phyloP scores from a whole-genome alignment of 2,888 invertebrate species.

The Argyresthia albistria region DNA sequence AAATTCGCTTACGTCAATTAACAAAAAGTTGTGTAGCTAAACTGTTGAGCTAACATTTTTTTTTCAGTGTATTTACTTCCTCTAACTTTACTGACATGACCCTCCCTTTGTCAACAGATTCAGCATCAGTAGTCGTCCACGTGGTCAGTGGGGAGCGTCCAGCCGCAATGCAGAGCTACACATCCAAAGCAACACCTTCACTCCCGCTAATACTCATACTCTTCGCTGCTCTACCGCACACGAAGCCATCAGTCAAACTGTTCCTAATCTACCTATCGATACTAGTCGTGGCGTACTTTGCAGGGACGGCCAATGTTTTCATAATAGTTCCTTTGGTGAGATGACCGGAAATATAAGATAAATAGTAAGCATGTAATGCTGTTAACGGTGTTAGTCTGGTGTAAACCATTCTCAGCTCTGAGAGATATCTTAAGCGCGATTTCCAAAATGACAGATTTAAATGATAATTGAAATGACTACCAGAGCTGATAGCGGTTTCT shows the following conservation, averaged over 20 bases:
- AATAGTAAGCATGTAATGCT: background rate
- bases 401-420: too few relatives aligned
- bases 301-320: background rate
- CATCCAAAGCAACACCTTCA: slow-evolving; percentile 26
- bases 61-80: too few relatives aligned
- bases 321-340: background rate
- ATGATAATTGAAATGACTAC: too few relatives aligned
- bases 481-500: too few relatives aligned
- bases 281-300: background rate
- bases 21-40: too few relatives aligned
- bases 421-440: too few relatives aligned
- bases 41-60: too few relatives aligned
- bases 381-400: background rate
- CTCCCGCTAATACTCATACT: slow-evolving; percentile 22
- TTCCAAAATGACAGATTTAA: too few relatives aligned
- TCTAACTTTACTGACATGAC: background rate
- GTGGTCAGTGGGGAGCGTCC: slow-evolving; percentile 84
- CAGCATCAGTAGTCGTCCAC: slow-evolving; percentile 86
- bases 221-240: slow-evolving; percentile 6
- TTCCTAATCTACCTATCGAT: background rate
- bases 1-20: too few relatives aligned
- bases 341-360: background rate
- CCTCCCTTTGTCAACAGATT: slow-evolving; percentile 64
- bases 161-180: slow-evolving; percentile 74
- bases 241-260: background rate